Evolutionary conservation across 2,888 invertebrate species (phyloP).

Genomic region (Phortica okadai): DNA sequence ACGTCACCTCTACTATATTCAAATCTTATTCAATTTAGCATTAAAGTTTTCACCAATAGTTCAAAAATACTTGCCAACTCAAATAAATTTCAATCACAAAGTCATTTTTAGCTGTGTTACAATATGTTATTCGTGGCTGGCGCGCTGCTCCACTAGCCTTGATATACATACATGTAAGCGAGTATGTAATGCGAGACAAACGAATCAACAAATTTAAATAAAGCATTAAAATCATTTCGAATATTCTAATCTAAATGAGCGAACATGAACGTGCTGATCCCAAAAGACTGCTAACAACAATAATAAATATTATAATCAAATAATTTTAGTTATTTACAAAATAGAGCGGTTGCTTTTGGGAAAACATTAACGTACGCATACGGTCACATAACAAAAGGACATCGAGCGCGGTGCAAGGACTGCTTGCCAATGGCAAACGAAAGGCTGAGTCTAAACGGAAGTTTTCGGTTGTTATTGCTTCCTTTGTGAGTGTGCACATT

Average conservation of each 20-base stretch:
- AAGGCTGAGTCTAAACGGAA: background rate
- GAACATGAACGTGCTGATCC: constrained; percentile 51
- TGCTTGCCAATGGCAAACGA: background rate
- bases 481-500: background rate
- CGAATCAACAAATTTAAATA: constrained; percentile 57
- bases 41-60: background rate
- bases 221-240: constrained; percentile 54
- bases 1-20: too few species aligned
- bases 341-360: constrained; percentile 42
- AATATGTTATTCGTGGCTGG: constrained; percentile 24
- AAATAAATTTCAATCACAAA: constrained; percentile 23
- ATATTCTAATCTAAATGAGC: constrained; percentile 34
- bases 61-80: background rate
- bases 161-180: constrained; percentile 51
- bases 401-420: background rate
- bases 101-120: constrained; percentile 53
- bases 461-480: background rate
- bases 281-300: constrained; percentile 45
- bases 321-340: constrained; percentile 60
- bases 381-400: background rate
- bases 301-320: constrained; percentile 64
- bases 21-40: background rate
- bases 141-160: constrained; percentile 54
- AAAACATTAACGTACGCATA: constrained; percentile 28
- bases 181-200: constrained; percentile 57